Conservation (phyloP, 2,888 invertebrate genomes). For the Geophilus truncorum region DNA sequence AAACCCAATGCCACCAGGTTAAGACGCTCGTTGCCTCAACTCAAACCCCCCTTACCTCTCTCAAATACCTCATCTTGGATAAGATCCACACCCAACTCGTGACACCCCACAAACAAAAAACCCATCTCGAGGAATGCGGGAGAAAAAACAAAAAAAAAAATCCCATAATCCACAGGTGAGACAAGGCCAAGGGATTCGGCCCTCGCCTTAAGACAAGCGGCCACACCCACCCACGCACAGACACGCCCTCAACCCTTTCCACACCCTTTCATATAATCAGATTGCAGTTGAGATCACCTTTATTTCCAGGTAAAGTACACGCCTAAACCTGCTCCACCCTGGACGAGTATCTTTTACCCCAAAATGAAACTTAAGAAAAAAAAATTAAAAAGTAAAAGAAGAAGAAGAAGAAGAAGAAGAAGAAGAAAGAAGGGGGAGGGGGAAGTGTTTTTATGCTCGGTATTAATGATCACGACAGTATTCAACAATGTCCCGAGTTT, state of each 20-base stretch:
- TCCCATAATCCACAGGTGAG: slow-evolving; percentile 27
- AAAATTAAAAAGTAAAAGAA: neutral
- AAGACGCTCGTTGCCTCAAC: neutral
- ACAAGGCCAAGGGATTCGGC: slow-evolving; percentile 21
- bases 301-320: slow-evolving; percentile 9
- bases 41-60: neutral
- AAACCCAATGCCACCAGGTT: slow-evolving; percentile 27
- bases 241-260: neutral
- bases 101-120: neutral
- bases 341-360: neutral
- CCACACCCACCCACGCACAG: slow-evolving; percentile 9
- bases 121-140: neutral
- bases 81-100: slow-evolving; percentile 25
- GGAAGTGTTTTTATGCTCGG: neutral
- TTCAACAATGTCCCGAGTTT: neutral
- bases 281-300: slow-evolving; percentile 6
- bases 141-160: neutral
- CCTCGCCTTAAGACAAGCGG: slow-evolving; percentile 14
- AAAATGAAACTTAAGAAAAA: neutral
- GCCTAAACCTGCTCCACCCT: slow-evolving; percentile 7
- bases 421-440: neutral
- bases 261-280: slow-evolving; percentile 19
- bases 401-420: no score
- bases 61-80: slow-evolving; percentile 15
- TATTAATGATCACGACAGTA: neutral